Base-by-base conservation (phyloP, 2,797 vertebrate species). In the Mormyrops boulengeri region DNA sequence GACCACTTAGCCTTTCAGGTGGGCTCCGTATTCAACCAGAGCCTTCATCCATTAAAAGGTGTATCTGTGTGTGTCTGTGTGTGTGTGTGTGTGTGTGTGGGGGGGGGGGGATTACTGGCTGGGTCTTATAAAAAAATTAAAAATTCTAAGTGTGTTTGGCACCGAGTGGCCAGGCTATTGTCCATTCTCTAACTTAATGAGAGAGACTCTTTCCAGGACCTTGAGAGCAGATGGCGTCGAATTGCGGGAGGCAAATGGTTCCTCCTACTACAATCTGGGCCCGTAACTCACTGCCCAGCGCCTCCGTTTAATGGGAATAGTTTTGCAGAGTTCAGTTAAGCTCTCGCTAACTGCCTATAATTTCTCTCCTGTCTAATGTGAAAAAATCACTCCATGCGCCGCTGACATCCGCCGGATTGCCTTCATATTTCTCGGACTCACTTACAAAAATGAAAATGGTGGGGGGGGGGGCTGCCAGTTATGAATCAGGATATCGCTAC, bases 221-320 rank as follows among this genome's bases (percentile, higher is more conserved):
- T 90, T 90, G 90, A 93, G 92, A 89, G 91, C 93, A 93, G 92
- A 93, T 93, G 92, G 91, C 89, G 77, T 89, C 89, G 91, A 91
- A 92, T 87, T 88, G 92, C 91, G 88, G 92, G 91, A 92, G 91
- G 90, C 90, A 89, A 92, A 90, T 91, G 91, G 91, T 92, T 92
- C 91, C 91, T 92, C 91, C 92, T 91, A 92, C 92, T 89, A 88
- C 90, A 89, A 91, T 90, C 91, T 92, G 89, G 91, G 91, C 85
- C 89, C 91, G 91, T 88, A 91, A 87, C 86, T 91, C 87, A 90
- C 91, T 92, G 90, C 90, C 91, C 93, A 92, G 77, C 90, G 90
- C 90, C 89, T 91, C 87, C 55, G 90, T 91, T 90, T 92, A 92
- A 92, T 92, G 91, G 90, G 89, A 89, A 90, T 88, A 90, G 89